Evolutionary conservation across 2,888 invertebrate species (phyloP), one percentile per base, ranked within the genome.

Genomic region (Acanthacorydalis orientalis): DNA sequence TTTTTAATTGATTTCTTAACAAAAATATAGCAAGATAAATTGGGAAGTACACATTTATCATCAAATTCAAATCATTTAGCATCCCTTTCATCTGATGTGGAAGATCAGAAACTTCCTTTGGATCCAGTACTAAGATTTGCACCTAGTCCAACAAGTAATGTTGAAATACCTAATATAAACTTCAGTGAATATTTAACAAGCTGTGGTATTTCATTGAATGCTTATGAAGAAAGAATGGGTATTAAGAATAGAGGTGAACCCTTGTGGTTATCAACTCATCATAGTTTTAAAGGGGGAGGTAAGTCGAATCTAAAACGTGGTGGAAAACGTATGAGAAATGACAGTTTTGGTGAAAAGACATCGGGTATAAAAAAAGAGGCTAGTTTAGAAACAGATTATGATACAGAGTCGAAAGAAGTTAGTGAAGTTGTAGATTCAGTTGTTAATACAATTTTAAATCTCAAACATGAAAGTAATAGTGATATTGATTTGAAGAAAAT

Each of bases 141-240:
- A 54, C 69, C 80, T 55, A 62, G 77, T 57, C 69, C 77, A 1
- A 75, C 73, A 14, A 73, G 75, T 2, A 69, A 74, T 53, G 76
- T 87, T 45, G 78, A 82, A 55, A 61, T 85, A 31, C 85, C 87
- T 0, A 72, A 78, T 39, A 72, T 86, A 14, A 80, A 80, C 57
- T 73, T 85, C 43, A 81, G 80, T 38, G 86, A 86, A 58, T 82
- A 79, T 58, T 68, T 85, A 35, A 84, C 85, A 49, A 82, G 80
- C 56, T 78, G 82, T 57, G 83, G 80, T 57, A 80, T 88, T 15
- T 83, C 84, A 60, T 74, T 88, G 54, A 76, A 77, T 46, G 80
- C 84, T 0, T 85, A 86, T 55, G 77, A 86, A 54, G 80, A 81
- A 58, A 70, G 85, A 35, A 70, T 83, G 57, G 78, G 80, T 3